These are phyloP conservation scores for Elephantulus edwardii DNA, from an alignment of 2,113 vertebrate genomes.

Conservation along the genomic window DNA sequence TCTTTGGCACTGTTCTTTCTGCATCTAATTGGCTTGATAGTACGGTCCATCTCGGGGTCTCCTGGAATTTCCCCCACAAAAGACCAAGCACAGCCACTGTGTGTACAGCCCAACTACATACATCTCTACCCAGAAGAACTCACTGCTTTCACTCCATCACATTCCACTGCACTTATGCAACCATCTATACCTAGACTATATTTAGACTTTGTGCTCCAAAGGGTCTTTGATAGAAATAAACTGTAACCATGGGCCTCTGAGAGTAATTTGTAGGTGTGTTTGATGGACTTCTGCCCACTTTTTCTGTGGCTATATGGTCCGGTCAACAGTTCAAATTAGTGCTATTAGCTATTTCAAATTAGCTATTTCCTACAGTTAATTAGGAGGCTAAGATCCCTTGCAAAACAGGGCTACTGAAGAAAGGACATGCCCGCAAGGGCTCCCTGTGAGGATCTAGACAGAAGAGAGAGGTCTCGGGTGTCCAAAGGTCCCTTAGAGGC, in stretches of 20 bases:
- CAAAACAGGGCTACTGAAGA: not conserved
- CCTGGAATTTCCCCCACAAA: not conserved
- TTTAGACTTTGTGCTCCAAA: not conserved
- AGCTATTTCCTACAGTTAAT: not conserved
- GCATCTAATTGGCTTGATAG: not conserved
- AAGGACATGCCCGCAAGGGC: not conserved
- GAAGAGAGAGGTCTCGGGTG: not conserved
- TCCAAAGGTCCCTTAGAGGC: not conserved
- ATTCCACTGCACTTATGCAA: not conserved
- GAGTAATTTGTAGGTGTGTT: not conserved
- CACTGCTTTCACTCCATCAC: not conserved
- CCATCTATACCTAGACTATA: not conserved
- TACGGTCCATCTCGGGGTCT: rapidly evolving
- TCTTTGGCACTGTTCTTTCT: not conserved
- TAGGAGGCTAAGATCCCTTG: not conserved
- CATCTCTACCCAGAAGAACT: not conserved
- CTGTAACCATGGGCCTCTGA: not conserved
- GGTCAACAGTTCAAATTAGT: too few relatives aligned
- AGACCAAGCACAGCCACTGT: not conserved
- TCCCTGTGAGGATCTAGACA: not conserved
- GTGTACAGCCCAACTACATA: too few relatives aligned
- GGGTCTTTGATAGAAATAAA: not conserved
- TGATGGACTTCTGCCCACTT: not conserved
- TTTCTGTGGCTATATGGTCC: not conserved
- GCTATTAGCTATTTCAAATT: too few relatives aligned